Conservation (phyloP, 2,113 vertebrate species). For the Ascaphus truei region DNA sequence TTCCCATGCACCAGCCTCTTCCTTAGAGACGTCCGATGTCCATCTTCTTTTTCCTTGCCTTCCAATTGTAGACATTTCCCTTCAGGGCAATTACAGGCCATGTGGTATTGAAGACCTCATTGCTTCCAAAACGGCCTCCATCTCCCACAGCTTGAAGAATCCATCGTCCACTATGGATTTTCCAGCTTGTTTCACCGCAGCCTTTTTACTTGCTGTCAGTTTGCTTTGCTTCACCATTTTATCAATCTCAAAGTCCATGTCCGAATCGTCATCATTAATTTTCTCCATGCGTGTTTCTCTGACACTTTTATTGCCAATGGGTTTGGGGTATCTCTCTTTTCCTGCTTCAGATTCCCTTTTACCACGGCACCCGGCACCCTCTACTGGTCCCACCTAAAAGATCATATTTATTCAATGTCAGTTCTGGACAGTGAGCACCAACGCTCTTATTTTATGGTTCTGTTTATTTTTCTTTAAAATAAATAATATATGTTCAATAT, state of each 20-base stretch:
- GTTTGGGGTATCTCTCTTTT: neutral
- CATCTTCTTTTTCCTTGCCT: no score
- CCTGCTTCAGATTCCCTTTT: slow-evolving; percentile 32
- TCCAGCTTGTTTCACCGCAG: slow-evolving; percentile 35
- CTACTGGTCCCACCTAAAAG: neutral
- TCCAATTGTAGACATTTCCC: no score
- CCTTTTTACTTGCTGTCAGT: slow-evolving; percentile 41
- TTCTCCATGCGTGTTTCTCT: neutral
- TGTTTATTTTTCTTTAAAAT: neutral
- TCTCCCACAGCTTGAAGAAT: slow-evolving; percentile 91
- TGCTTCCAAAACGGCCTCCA: slow-evolving; percentile 86
- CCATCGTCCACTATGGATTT: slow-evolving; percentile 81
- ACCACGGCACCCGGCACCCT: no score
- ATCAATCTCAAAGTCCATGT: slow-evolving; percentile 87
- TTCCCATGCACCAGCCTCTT: no score
- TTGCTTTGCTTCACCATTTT: slow-evolving; percentile 73
- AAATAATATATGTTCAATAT: neutral
- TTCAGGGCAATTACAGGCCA: no score
- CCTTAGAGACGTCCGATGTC: no score
- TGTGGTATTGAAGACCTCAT: no score
- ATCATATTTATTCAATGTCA: neutral
- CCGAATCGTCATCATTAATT: slow-evolving; percentile 80
- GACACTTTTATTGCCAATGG: slow-evolving; percentile 3
- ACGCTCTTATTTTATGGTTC: neutral
- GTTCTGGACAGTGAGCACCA: neutral